Conservation (phyloP, 1,140 invertebrate genomes). For the Diprion similis region DNA sequence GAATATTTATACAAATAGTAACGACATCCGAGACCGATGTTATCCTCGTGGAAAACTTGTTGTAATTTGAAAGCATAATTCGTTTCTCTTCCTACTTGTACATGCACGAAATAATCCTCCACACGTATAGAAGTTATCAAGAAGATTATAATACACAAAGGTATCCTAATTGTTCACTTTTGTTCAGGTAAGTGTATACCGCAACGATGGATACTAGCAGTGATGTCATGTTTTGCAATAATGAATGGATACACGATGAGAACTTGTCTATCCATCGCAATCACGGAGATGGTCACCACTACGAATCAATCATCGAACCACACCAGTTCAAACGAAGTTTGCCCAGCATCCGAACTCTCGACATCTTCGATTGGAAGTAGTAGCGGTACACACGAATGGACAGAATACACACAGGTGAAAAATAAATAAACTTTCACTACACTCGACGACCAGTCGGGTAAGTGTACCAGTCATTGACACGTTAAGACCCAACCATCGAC, state of each 20-base stretch:
- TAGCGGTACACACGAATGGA: slow-evolving; percentile 39
- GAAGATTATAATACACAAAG: no score
- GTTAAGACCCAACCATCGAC: background rate
- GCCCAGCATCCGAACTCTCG: slow-evolving; percentile 37
- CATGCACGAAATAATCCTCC: no score
- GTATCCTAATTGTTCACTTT: no score
- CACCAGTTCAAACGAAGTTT: slow-evolving; percentile 24
- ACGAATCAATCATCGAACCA: slow-evolving; percentile 32
- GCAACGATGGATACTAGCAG: slow-evolving; percentile 74
- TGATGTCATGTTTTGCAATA: slow-evolving; percentile 82
- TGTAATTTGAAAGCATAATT: no score
- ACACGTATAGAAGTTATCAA: no score
- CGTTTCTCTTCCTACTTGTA: no score
- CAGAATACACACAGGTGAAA: background rate
- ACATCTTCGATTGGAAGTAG: slow-evolving; percentile 49
- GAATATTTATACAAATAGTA: no score
- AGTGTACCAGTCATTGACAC: background rate
- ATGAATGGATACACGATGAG: slow-evolving; percentile 86
- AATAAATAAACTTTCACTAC: background rate
- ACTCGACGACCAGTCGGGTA: background rate
- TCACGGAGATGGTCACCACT: slow-evolving; percentile 80
- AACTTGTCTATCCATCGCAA: slow-evolving; percentile 85
- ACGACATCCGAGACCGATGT: no score
- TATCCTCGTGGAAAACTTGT: no score
- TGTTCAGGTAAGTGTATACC: slow-evolving; percentile 68